Conservation (phyloP, 2,888 invertebrate species). For the Euplexia lucipara region DNA sequence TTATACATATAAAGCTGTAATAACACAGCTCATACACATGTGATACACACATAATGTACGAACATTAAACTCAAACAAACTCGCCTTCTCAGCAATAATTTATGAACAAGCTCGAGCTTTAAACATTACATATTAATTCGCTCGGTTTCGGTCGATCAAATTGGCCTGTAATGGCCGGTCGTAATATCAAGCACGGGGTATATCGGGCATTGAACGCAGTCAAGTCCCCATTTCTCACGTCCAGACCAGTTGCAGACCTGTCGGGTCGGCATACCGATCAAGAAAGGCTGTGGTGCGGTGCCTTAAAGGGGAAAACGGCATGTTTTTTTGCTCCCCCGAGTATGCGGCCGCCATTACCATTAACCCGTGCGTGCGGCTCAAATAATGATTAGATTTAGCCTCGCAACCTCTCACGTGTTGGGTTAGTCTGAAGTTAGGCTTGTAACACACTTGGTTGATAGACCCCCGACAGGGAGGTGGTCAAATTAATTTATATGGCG, state of each 20-base stretch:
- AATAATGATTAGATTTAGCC: conserved; percentile 72
- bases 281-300: conserved; percentile 85
- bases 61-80: conserved; percentile 41
- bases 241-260: conserved; percentile 83
- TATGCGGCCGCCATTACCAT: conserved; percentile 75
- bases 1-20: background rate
- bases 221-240: conserved; percentile 86
- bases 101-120: conserved; percentile 56
- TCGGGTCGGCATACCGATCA: conserved; percentile 84
- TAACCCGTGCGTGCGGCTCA: conserved; percentile 72
- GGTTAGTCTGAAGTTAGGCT: conserved; percentile 31
- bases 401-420: conserved; percentile 55
- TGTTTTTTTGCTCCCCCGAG: conserved; percentile 80
- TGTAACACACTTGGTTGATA: conserved; percentile 12
- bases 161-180: conserved; percentile 61
- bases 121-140: conserved; percentile 63
- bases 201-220: conserved; percentile 79
- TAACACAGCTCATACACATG: conserved; percentile 5
- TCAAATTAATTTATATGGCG: background rate
- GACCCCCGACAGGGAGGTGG: too few species aligned
- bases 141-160: conserved; percentile 65
- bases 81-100: conserved; percentile 38
- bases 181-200: conserved; percentile 75
- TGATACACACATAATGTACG: conserved; percentile 22
- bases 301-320: conserved; percentile 84